Percentiles rank a stretch among this genome's conserved stretches.
These are phyloP conservation scores for Nephrocerus scutellatus DNA, from an alignment of 2,888 invertebrate species.

Conservation along the genomic window DNA sequence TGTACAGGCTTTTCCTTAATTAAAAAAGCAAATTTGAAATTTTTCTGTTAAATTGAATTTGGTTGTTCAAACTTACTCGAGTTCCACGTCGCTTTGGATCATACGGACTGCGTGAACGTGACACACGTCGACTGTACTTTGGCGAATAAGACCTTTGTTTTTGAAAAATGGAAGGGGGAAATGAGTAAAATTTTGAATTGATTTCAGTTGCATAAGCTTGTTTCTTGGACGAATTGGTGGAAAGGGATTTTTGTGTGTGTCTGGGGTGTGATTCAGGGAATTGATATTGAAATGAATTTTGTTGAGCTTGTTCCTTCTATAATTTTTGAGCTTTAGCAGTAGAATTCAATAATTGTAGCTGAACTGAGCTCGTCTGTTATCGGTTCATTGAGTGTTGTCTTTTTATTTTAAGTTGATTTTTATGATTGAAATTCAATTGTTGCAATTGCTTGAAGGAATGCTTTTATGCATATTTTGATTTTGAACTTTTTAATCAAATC, in stretches of 20 bases:
- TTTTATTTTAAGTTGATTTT: no score
- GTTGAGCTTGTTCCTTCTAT: neutral
- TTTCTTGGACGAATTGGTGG: no score
- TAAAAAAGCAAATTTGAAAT: conserved; percentile 2
- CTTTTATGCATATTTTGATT: no score
- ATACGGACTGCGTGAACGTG: conserved; percentile 65
- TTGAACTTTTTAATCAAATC: no score
- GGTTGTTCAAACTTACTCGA: conserved; percentile 50
- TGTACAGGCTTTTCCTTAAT: conserved; percentile 60
- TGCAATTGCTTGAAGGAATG: no score
- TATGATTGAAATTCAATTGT: no score
- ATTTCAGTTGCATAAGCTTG: conserved; percentile 18
- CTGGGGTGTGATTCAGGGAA: conserved; percentile 13
- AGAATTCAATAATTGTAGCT: no score
- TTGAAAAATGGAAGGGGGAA: conserved; percentile 21
- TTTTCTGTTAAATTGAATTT: neutral
- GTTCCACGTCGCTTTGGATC: conserved; percentile 79
- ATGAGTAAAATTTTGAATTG: conserved; percentile 26
- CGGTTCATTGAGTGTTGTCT: no score
- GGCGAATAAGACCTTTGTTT: conserved; percentile 52
- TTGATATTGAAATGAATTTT: conserved; percentile 2
- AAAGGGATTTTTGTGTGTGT: conserved; percentile 9
- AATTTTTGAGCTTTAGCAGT: conserved; percentile 11
- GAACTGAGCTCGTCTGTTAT: no score
- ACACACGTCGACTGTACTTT: conserved; percentile 55